Conservation (phyloP, 2,888 invertebrate species). For the Clunio marinus region DNA sequence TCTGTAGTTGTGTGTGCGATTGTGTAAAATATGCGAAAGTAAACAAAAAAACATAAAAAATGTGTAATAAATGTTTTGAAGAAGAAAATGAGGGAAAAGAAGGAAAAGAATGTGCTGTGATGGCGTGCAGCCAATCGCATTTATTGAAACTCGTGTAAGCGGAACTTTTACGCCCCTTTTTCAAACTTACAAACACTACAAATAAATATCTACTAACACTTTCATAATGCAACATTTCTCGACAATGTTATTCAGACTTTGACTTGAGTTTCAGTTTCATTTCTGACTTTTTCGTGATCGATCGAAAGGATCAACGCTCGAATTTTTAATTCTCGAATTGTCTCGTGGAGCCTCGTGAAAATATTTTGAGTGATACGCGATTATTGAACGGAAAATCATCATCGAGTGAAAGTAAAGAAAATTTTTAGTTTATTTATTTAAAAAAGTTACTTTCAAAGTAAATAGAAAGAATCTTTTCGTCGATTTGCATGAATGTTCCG, state of each 20-base stretch:
- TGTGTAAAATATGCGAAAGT: constrained; percentile 2
- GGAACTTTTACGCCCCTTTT: not conserved
- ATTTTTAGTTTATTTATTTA: too few relatives aligned
- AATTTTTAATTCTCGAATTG: too few relatives aligned
- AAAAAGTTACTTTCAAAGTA: too few relatives aligned
- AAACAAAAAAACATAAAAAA: constrained; percentile 12
- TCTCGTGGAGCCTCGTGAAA: too few relatives aligned
- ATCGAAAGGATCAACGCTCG: not conserved
- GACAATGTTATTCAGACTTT: too few relatives aligned
- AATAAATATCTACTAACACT: too few relatives aligned
- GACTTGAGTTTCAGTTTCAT: constrained; percentile 26
- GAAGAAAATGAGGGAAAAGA: not conserved
- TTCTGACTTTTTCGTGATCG: constrained; percentile 35
- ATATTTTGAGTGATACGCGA: too few relatives aligned
- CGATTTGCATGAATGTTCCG: too few relatives aligned
- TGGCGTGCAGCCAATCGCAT: constrained; percentile 1
- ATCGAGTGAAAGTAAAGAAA: not conserved
- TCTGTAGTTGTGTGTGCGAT: not conserved
- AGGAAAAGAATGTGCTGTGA: constrained; percentile 4
- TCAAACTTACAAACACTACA: not conserved
- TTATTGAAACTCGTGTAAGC: not conserved
- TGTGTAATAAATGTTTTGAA: constrained; percentile 11
- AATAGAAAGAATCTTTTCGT: too few relatives aligned
- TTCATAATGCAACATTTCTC: not conserved
- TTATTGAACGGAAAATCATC: too few relatives aligned